Percentiles rank a stretch among this genome's conserved stretches.
Conservation (phyloP, 2,113 vertebrate species). For the Dascyllus trimaculatus region DNA sequence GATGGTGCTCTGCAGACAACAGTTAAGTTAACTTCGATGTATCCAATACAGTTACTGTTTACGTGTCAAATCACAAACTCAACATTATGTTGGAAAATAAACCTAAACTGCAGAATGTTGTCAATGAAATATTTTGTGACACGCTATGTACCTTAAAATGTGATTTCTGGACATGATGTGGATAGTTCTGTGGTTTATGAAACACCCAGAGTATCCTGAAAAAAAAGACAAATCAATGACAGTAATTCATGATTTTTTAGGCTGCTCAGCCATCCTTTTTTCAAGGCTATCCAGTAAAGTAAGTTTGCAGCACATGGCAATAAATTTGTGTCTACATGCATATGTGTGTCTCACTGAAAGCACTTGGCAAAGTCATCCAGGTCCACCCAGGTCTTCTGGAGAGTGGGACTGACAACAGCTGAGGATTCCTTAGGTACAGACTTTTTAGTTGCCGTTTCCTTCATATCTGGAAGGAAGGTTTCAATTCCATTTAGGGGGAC, state of each 20-base stretch:
- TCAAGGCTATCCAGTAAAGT: background rate
- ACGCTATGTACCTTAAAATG: conserved; percentile 84
- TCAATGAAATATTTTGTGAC: background rate
- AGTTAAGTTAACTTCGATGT: conserved; percentile 19
- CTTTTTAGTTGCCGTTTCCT: conserved; percentile 31
- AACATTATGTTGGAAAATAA: background rate
- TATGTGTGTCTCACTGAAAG: conserved; percentile 89
- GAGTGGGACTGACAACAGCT: conserved; percentile 54
- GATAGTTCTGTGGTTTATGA: conserved; percentile 87
- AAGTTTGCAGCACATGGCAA: background rate
- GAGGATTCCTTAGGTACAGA: conserved; percentile 31
- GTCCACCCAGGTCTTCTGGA: conserved; percentile 90
- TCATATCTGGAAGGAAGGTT: conserved; percentile 46
- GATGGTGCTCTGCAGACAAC: conserved; percentile 55
- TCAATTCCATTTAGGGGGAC: background rate
- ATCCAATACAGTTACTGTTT: background rate
- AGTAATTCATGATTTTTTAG: background rate
- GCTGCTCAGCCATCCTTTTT: background rate
- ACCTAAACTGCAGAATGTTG: background rate
- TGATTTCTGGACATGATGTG: conserved; percentile 83
- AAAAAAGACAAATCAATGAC: background rate
- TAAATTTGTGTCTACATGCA: background rate
- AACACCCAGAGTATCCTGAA: conserved; percentile 88
- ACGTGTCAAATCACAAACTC: background rate
- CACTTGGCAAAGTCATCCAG: conserved; percentile 90